Base-by-base conservation (phyloP, 2,888 invertebrate species). In the Agapetus fuscipes region DNA sequence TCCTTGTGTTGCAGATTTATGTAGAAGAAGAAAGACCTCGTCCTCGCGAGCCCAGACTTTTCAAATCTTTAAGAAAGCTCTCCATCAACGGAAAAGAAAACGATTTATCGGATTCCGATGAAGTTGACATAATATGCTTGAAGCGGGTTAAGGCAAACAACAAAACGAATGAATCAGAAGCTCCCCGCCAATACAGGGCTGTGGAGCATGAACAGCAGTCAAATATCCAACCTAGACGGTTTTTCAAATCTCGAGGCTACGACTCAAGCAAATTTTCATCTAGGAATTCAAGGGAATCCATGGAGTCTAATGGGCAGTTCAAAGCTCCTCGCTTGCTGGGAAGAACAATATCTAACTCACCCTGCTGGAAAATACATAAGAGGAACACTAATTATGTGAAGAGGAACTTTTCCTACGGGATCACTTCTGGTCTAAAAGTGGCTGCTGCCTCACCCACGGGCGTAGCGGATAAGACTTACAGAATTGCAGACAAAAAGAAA, bases 401-500 rank as follows among this genome's bases (percentile, higher is more conserved):
- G n/a, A n/a, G 4, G 12, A 27, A 27, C 5, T 27, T 27, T 9
- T 11, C n/a, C 27, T 27, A 27, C n/a, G 12, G 12, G n/a, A 27
- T 33, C n/a, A 33, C 13, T 24, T 13, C 12, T 17, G 24, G 9
- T n/a, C 14, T 24, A 13, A 15, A 24, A 33, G 15, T 41, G n/a
- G 28, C 40, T 2, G 31, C 25, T 10, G 25, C 24, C 4, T 24
- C 35, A 3, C 34, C n/a, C n/a, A n/a, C 24, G 26, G 32, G 53
- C 3, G 62, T 64, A 34, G 52, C 72, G 26, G 61, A 68, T 20
- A 68, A 71, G 54, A 65, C 72, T 37, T 71, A 71, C 48, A 65
- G 74, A 54, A 58, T 76, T 52, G 71, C 73, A 49, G 74, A 75
- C 47, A 75, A 74, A 52, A 62, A 58, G 50, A 65, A 64, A 51